Conservation (phyloP, 2,797 vertebrate genomes). For the Liparis tanakae region DNA sequence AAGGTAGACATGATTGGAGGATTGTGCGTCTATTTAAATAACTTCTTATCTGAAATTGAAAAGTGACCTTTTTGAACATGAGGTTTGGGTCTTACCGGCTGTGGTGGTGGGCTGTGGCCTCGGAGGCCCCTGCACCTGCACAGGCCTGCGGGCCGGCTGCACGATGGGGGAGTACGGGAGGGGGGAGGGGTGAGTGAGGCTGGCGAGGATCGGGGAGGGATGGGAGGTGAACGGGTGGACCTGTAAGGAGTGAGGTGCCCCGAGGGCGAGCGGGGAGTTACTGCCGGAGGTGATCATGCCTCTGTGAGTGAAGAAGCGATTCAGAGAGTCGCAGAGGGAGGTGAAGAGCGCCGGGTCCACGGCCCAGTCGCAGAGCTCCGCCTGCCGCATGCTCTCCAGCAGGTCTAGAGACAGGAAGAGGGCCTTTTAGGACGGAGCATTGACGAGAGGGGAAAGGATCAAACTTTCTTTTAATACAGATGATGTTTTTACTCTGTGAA, state of each 20-base stretch:
- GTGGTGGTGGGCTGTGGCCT: slow-evolving; percentile 71
- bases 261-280: slow-evolving; percentile 63
- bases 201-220: slow-evolving; percentile 68
- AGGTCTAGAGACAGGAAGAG: slow-evolving; percentile 82
- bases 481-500: neutral
- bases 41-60: slow-evolving; percentile 16
- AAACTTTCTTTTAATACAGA: neutral
- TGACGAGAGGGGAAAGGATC: neutral
- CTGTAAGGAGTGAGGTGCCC: slow-evolving; percentile 59
- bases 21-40: neutral
- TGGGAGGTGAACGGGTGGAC: slow-evolving; percentile 46
- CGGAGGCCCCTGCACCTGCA: slow-evolving; percentile 66
- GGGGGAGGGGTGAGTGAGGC: slow-evolving; percentile 81
- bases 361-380: slow-evolving; percentile 95
- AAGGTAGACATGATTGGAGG: neutral
- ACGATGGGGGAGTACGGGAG: slow-evolving; percentile 65
- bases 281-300: slow-evolving; percentile 86
- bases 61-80: neutral
- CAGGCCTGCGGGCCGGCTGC: slow-evolving; percentile 67
- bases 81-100: slow-evolving; percentile 65
- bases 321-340: slow-evolving; percentile 96
- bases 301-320: slow-evolving; percentile 96
- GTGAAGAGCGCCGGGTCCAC: slow-evolving; percentile 94
- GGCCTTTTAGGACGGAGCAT: slow-evolving; percentile 5
- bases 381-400: slow-evolving; percentile 96